A percentile compares a stretch with the other conserved stretches of the same genome.
Conservation (phyloP, 2,888 invertebrate species). For the Monopis laevigella region DNA sequence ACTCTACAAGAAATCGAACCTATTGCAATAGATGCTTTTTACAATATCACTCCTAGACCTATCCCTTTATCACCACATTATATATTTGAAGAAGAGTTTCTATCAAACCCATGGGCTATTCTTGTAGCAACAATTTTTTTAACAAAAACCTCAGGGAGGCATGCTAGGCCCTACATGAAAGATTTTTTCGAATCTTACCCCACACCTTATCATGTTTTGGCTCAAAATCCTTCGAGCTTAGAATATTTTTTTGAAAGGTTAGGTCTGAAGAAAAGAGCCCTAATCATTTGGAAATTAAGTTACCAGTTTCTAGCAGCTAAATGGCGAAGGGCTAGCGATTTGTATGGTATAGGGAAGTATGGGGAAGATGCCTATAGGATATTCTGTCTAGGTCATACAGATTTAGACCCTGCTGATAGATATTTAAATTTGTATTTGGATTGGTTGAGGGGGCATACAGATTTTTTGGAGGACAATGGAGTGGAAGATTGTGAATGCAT, state of each 20-base stretch:
- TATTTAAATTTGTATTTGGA: conserved; percentile 66
- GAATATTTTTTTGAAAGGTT: conserved; percentile 67
- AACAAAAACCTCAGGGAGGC: conserved; percentile 69
- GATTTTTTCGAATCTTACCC: conserved; percentile 69
- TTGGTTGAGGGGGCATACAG: conserved; percentile 53
- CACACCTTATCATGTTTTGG: conserved; percentile 63
- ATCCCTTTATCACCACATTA: conserved; percentile 73
- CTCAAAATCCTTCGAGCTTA: conserved; percentile 52
- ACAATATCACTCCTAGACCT: conserved; percentile 45
- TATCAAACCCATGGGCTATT: conserved; percentile 74
- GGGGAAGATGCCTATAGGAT: conserved; percentile 77
- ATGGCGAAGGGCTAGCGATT: conserved; percentile 72
- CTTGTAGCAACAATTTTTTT: conserved; percentile 74
- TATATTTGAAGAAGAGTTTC: conserved; percentile 72
- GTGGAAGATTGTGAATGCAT: conserved; percentile 42
- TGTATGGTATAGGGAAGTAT: conserved; percentile 75
- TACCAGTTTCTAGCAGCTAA: conserved; percentile 72
- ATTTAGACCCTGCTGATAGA: conserved; percentile 62
- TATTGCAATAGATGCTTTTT: conserved; percentile 39
- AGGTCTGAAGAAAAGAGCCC: conserved; percentile 68
- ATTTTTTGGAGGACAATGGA: conserved; percentile 43
- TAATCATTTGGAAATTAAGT: conserved; percentile 69
- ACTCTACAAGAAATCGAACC: conserved; percentile 41
- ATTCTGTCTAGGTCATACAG: conserved; percentile 72
- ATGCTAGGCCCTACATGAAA: conserved; percentile 64